Percentiles rank a stretch among this genome's conserved stretches.
Evolutionary conservation across 2,888 invertebrate genomes (phyloP).

Genomic region (Perizoma flavofasciatum): DNA sequence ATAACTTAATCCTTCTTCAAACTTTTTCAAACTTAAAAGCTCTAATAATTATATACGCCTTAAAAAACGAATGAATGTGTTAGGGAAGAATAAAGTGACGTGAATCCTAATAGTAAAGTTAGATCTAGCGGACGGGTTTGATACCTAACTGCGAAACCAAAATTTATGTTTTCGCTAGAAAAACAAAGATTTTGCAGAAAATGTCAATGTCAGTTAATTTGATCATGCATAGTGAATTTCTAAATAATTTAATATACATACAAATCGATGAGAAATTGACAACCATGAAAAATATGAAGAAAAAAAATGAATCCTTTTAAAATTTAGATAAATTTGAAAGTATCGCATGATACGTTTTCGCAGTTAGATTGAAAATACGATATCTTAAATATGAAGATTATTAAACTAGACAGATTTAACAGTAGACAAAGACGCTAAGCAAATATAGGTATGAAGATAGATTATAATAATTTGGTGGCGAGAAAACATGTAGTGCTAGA

Average conservation of each 20-base stretch:
- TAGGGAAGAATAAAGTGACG: neutral
- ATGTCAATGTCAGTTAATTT: too few relatives aligned
- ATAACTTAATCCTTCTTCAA: too few relatives aligned
- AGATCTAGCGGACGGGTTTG: slow-evolving; percentile 73
- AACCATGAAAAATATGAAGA: too few relatives aligned
- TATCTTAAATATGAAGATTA: slow-evolving; percentile 8
- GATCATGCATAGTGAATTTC: too few relatives aligned
- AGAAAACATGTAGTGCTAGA: too few relatives aligned
- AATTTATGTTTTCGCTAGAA: neutral
- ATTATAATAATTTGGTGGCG: neutral
- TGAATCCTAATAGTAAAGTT: slow-evolving; percentile 35
- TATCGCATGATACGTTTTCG: slow-evolving; percentile 23
- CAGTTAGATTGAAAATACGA: slow-evolving; percentile 40
- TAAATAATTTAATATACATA: too few relatives aligned
- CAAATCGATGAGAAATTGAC: too few relatives aligned
- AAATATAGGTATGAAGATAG: neutral
- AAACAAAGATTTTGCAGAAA: too few relatives aligned
- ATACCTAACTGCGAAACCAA: slow-evolving; percentile 49
- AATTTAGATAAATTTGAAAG: neutral
- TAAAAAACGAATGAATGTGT: neutral
- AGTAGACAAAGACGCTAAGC: slow-evolving; percentile 1
- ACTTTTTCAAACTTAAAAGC: too few relatives aligned
- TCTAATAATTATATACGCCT: too few relatives aligned
- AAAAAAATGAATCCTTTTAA: neutral
- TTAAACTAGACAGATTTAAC: slow-evolving; percentile 9